Conservation (phyloP, 2,797 vertebrate species). For the Leptodactylus fallax region DNA sequence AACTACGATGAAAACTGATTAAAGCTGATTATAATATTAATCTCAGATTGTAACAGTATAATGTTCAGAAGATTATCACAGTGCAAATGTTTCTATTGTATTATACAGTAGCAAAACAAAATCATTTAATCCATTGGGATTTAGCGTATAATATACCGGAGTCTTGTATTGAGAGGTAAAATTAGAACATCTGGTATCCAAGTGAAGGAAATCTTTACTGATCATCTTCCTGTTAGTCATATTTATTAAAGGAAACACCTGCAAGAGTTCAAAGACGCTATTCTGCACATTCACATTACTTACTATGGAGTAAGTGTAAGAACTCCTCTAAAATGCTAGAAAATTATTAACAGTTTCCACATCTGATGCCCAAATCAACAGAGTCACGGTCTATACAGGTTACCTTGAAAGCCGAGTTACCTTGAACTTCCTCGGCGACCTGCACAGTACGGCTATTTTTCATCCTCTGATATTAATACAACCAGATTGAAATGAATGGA, state of each 20-base stretch:
- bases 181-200: constrained; percentile 42
- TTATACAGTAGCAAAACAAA: constrained; percentile 40
- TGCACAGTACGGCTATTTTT: constrained; percentile 40
- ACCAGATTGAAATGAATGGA: constrained; percentile 47
- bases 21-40: constrained; percentile 32
- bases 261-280: not conserved
- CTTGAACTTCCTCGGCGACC: constrained; percentile 45
- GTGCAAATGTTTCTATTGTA: constrained; percentile 43
- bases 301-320: not conserved
- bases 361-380: constrained; percentile 4
- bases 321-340: constrained; percentile 1
- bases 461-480: constrained; percentile 42
- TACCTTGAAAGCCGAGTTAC: constrained; percentile 43
- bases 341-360: constrained; percentile 12
- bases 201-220: constrained; percentile 30
- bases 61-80: constrained; percentile 28
- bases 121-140: constrained; percentile 30
- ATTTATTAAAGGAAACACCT: constrained; percentile 53
- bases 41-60: constrained; percentile 27
- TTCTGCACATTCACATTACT: not conserved
- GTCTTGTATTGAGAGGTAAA: constrained; percentile 25
- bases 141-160: constrained; percentile 17
- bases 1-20: constrained; percentile 17
- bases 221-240: constrained; percentile 10
- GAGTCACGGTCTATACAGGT: constrained; percentile 1